A percentile compares a stretch with the other conserved stretches of the same genome.
These are phyloP conservation scores for Peromyscus maniculatus DNA, from an alignment of 2,113 vertebrate species.

Conservation along the genomic window DNA sequence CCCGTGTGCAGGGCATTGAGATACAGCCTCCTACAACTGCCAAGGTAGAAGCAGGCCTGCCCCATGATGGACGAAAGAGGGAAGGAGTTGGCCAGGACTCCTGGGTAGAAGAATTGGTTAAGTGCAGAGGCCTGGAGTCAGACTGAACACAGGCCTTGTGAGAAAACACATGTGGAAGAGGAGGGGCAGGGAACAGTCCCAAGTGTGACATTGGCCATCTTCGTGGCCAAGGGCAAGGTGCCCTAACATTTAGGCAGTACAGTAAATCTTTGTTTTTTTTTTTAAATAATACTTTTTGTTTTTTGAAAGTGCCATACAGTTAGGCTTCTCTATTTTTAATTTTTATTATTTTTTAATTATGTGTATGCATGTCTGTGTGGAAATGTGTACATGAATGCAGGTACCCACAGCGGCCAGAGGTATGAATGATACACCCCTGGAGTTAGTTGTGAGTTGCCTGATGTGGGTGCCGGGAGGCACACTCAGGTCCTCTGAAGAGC, in stretches of 20 bases:
- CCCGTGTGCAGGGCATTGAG: neutral
- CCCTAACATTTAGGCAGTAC: neutral
- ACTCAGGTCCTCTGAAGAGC: no score
- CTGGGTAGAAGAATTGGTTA: neutral
- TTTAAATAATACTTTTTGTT: neutral
- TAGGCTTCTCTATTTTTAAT: neutral
- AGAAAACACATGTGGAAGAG: neutral
- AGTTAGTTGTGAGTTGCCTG: neutral
- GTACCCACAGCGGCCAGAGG: neutral
- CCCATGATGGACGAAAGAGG: neutral
- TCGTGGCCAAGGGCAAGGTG: accelerated
- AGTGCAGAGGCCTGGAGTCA: neutral
- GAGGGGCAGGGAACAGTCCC: neutral
- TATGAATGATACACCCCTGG: neutral
- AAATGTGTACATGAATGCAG: neutral
- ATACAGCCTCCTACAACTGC: neutral
- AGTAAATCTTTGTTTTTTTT: neutral
- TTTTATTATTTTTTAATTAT: neutral
- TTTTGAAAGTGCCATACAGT: neutral
- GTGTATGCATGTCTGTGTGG: neutral
- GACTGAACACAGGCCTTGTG: accelerated
- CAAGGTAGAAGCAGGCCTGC: neutral
- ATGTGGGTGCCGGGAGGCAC: neutral
- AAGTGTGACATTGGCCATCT: no score
- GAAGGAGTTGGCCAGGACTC: neutral